Conservation (phyloP, 2,113 vertebrate species). For the Peucedramus taeniatus region DNA sequence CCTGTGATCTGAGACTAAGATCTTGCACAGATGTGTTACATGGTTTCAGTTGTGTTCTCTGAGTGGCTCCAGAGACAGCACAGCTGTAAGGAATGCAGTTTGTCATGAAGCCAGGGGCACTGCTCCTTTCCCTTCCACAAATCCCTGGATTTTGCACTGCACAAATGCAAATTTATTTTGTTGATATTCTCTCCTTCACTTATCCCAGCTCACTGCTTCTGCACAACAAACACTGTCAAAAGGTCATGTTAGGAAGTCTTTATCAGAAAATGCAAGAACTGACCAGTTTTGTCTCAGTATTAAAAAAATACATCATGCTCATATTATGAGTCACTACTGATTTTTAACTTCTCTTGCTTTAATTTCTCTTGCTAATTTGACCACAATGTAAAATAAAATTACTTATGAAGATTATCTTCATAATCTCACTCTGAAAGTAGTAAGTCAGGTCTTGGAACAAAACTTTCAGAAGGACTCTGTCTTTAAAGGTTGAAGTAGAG, state of each 20-base stretch:
- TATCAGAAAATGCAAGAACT: neutral
- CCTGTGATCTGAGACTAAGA: neutral
- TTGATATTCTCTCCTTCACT: neutral
- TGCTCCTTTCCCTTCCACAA: neutral
- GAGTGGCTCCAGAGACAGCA: neutral
- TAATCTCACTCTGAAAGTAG: neutral
- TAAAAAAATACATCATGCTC: neutral
- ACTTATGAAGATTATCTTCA: neutral
- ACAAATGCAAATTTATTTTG: neutral
- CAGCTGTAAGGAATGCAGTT: neutral
- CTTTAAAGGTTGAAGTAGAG: neutral
- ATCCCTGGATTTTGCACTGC: neutral
- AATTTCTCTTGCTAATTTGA: conserved; percentile 9
- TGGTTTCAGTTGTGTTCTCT: neutral
- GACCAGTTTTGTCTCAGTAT: neutral
- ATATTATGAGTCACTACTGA: neutral
- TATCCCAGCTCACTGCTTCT: neutral
- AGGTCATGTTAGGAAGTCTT: neutral
- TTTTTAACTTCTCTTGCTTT: neutral
- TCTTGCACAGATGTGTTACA: neutral
- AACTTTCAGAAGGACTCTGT: neutral
- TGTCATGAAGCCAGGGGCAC: neutral
- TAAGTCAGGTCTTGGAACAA: neutral
- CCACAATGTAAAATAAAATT: neutral
- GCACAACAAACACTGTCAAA: neutral